phyloP scores from a whole-genome alignment of 2,888 invertebrate genomes.

The Himalopsyche tibetana region DNA sequence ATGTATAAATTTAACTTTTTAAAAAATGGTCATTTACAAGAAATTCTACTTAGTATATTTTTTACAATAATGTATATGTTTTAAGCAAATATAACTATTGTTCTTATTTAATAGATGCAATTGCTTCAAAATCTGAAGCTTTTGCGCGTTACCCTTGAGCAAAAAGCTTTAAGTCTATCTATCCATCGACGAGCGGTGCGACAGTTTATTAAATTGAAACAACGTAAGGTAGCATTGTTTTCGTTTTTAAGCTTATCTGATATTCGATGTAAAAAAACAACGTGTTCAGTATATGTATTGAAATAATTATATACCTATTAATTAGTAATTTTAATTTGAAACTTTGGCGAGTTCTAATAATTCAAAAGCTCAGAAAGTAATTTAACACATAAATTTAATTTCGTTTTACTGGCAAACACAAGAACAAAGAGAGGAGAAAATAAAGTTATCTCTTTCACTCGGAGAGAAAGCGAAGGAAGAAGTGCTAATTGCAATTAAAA shows the following conservation, averaged over 20 bases:
- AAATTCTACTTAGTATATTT: too few species aligned
- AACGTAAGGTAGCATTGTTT: too few species aligned
- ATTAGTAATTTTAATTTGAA: slow-evolving; percentile 65
- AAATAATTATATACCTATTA: slow-evolving; percentile 56
- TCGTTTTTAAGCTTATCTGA: not conserved
- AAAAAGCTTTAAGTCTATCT: too few species aligned
- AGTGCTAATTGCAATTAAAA: slow-evolving; percentile 66
- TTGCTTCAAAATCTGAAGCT: too few species aligned
- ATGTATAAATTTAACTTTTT: too few species aligned
- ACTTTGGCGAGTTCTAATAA: slow-evolving; percentile 65
- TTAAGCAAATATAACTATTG: too few species aligned
- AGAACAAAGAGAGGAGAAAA: slow-evolving; percentile 66
- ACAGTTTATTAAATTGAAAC: too few species aligned
- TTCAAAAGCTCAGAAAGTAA: slow-evolving; percentile 66
- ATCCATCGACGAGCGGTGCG: too few species aligned
- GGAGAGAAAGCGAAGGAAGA: slow-evolving; percentile 59
- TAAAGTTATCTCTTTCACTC: slow-evolving; percentile 45
- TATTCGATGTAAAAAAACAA: slow-evolving; percentile 7
- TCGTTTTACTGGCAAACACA: slow-evolving; percentile 62
- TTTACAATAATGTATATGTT: too few species aligned
- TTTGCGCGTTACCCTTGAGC: too few species aligned
- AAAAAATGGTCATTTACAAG: too few species aligned
- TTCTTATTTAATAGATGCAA: too few species aligned
- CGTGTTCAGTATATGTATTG: slow-evolving; percentile 42
- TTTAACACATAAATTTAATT: slow-evolving; percentile 66